Evolutionary conservation across 2,113 vertebrate genomes (phyloP), one percentile per base, ranked within the genome.

Genomic region (Microcebus tavaratra): DNA sequence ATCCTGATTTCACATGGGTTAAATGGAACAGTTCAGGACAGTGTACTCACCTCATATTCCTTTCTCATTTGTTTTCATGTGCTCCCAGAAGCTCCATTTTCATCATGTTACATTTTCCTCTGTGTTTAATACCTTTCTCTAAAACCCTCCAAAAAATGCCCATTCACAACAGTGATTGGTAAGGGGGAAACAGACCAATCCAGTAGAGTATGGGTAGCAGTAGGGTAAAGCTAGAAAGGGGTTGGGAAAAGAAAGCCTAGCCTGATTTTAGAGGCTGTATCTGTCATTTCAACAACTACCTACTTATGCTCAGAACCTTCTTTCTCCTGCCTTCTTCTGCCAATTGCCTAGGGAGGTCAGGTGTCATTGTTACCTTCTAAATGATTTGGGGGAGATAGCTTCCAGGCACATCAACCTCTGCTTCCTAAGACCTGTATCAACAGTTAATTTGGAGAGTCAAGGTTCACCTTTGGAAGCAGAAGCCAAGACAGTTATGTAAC

Each of bases 401-500:
- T 94, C 29, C n/a, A 91, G 50, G 48, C 63, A 61, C 29, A 73
- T 15, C 18, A 70, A 84, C 27, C 21, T 96, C 48, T 94, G 76
- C 31, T 94, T 48, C 50, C 36, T 29, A 87, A 45, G 86, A 94
- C 70, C 39, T 67, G 8, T 57, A 57, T 25, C 1, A n/a, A 36
- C 45, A 94, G 75, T 75, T 90, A 68, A 94, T 94, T 88, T 88
- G 57, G 63, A 93, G 89, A 96, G 86, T 90, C 68, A 90, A 68
- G 70, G 75, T 95, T 96, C 89, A 96, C 70, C 80, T 97, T 91
- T 42, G 45, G 59, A 87, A 95, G 72, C 79, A 88, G 88, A 93
- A 91, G 68, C 91, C 65, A 97, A 89, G 61, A 79, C 12, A 79
- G 70, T 97, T 98, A 97, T 21, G 6, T 91, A 97, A 98, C 67